These are phyloP conservation scores for Coronaproctus castanopsis DNA, from an alignment of 2,888 invertebrate genomes.

Conservation along the genomic window DNA sequence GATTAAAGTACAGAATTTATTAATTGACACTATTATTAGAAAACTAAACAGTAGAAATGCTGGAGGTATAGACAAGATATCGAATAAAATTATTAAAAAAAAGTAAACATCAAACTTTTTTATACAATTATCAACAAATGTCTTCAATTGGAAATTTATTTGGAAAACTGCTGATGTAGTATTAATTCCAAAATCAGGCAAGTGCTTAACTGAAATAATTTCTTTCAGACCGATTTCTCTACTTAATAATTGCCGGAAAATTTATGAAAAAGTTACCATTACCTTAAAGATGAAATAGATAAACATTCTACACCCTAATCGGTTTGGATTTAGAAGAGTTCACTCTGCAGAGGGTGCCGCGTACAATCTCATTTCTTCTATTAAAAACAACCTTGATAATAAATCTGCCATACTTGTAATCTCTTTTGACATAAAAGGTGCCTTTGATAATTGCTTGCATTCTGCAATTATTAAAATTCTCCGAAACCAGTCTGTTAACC, in stretches of 20 bases:
- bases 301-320: background rate
- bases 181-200: background rate
- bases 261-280: background rate
- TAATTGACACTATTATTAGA: too few relatives aligned
- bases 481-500: background rate
- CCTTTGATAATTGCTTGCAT: background rate
- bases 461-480: background rate
- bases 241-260: background rate
- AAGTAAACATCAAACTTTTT: too few relatives aligned
- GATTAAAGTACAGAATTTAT: too few relatives aligned
- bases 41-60: background rate
- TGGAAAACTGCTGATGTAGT: background rate
- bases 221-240: background rate
- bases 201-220: background rate
- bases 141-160: background rate
- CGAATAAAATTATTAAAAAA: background rate
- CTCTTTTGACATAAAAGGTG: background rate
- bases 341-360: background rate
- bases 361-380: background rate
- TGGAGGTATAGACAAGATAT: background rate
- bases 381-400: background rate
- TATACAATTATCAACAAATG: background rate
- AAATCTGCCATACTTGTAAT: background rate
- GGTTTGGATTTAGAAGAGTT: background rate
- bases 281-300: background rate